These are phyloP conservation scores for Limnephilus marmoratus DNA, from an alignment of 2,888 invertebrate genomes.

Conservation along the genomic window DNA sequence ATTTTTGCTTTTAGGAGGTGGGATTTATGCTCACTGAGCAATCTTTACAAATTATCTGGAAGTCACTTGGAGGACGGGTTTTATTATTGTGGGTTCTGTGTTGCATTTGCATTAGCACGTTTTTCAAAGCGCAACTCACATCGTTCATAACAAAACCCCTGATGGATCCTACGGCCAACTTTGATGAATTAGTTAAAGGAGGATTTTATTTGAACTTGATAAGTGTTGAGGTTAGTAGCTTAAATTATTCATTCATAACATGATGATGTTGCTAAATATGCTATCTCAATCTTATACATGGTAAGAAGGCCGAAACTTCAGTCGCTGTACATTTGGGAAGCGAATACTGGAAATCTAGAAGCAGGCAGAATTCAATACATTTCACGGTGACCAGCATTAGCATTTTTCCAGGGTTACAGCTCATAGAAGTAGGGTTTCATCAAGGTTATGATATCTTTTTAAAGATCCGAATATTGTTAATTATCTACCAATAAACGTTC, in stretches of 20 bases:
- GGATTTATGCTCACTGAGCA: slow-evolving; percentile 19
- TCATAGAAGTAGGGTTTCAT: neutral
- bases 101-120: slow-evolving; percentile 34
- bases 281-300: too few species aligned
- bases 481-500: too few species aligned
- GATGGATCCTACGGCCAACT: neutral
- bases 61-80: neutral
- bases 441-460: neutral
- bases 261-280: too few species aligned
- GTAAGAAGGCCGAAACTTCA: too few species aligned
- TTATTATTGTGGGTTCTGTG: slow-evolving; percentile 44
- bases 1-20: neutral
- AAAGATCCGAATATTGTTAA: neutral
- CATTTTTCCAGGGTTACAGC: too few species aligned
- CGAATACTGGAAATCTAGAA: too few species aligned
- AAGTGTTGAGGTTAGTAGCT: neutral
- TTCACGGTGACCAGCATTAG: too few species aligned
- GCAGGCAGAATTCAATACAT: too few species aligned
- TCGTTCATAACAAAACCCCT: slow-evolving; percentile 41
- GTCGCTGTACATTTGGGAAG: too few species aligned
- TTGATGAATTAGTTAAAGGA: slow-evolving; percentile 4
- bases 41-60: neutral
- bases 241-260: too few species aligned
- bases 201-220: neutral
- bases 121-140: slow-evolving; percentile 39